Percentiles rank a stretch among this genome's conserved stretches.
Evolutionary conservation across 2,888 invertebrate genomes (phyloP).

Genomic region (Tenthredo distinguenda): DNA sequence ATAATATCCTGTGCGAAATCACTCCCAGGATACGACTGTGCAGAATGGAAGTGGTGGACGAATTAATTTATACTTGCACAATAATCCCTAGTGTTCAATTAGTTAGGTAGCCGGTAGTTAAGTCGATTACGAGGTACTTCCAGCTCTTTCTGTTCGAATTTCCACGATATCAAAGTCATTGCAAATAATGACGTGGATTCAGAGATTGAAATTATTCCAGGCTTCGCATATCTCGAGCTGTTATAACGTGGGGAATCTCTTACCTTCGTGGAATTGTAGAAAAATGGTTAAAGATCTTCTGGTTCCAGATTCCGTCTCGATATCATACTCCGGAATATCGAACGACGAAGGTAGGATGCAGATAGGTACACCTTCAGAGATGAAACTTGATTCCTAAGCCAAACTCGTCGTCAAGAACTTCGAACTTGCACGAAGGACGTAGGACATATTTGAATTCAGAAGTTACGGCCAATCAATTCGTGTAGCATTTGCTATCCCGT

Average conservation of each 20-base stretch:
- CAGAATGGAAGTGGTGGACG: background rate
- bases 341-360: background rate
- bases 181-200: background rate
- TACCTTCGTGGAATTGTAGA: background rate
- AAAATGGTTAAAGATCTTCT: background rate
- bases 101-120: background rate
- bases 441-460: background rate
- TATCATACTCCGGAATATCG: background rate
- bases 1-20: background rate
- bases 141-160: background rate
- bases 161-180: background rate
- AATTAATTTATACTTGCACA: slow-evolving; percentile 13
- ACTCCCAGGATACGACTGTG: background rate
- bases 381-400: background rate
- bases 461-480: background rate
- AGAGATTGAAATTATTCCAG: background rate
- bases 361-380: background rate
- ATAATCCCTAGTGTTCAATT: background rate
- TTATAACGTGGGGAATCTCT: background rate
- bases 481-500: background rate
- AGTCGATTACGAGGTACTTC: background rate
- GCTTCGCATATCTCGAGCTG: background rate
- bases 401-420: slow-evolving; percentile 6
- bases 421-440: background rate
- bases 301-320: background rate